Evolutionary conservation across 1,140 invertebrate species (phyloP), one percentile per base, ranked within the genome.

Genomic region (Drosophila arizonae): DNA sequence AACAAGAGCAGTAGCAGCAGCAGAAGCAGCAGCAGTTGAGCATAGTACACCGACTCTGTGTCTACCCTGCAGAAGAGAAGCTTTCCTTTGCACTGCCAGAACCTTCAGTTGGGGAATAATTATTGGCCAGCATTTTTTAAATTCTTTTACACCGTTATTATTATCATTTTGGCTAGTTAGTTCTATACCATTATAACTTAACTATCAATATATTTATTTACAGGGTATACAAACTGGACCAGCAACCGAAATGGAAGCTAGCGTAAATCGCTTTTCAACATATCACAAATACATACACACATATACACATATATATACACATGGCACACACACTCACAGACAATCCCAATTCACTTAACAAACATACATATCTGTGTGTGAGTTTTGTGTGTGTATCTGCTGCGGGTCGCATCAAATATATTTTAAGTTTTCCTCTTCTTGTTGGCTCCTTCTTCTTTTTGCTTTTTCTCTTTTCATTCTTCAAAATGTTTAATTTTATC

Each of bases 241-340:
- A 77, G 58, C 61, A 81, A 72, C 69, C 69, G 63, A 81, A 86
- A 77, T 62, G 84, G 71, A 82, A 87, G 79, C 76, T 82, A 77
- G 77, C 81, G 68, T 58, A 68, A 89, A 88, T 71, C 60, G 79
- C 72, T 89, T 88, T 84, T 66, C 72, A 75, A 72, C 77, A 88
- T 88, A 75, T 87, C 41, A 41, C 51, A 81, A 57, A 79, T 76
- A 81, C 67, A 80, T 41, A 80, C 57, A 56, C 36, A 51, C 30
- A 58, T n/a, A 43, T 33, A 33, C 8, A 33, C 6, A 33, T 9
- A 8, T 33, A 33, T 8, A n/a, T 50, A 52, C 36, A 33, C 9
- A 33, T 33, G 9, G 1, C 6, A 33, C 33, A 10, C 33, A 36
- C 6, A 2, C 33, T 60, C 30, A 21, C 8, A 50, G 5, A 33